Base-by-base conservation (phyloP, 2,888 invertebrate species). In the Unio pictorum region DNA sequence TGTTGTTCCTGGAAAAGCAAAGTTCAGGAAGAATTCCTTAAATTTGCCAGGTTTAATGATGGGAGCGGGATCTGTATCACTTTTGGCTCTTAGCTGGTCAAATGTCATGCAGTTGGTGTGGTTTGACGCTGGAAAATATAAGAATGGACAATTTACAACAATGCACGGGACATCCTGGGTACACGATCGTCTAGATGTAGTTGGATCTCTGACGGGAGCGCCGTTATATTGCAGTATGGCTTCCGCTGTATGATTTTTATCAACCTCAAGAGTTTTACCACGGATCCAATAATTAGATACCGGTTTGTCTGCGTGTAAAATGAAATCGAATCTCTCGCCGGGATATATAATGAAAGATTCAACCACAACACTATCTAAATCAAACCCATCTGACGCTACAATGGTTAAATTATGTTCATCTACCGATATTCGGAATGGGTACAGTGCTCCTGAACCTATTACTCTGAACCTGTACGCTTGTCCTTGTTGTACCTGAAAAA, bases 261-360 rank as follows among this genome's bases (percentile, higher is more conserved):
- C 66, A 18, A 58, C 56, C 34, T 78, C 76, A 17, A 78, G 61
- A 26, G 71, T 73, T 61, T 67, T 63, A 28, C 72, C 79, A 26
- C 83, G 61, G 20, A 83, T 67, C 80, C 78, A 81, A 64, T 81
- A 83, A 26, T 74, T 74, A 0, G 67, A 76, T 54, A 62, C 63
- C 6, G 63, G 34, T 60, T 76, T 72, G 59, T 72, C 73, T 17
- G 81, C 73, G 7, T 62, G 28, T 17, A 83, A 18, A 18, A 74
- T 54, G 55, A 83, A 74, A 62, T 82, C 81, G 30, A 72, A 70
- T 28, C 75, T 70, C 64, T 83, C 81, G 4, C 81, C 83, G 3
- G 78, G 69, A 34, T 69, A 65, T 55, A 81, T 67, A 20, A 73
- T 45, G 28, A 81, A 54, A 17, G 68, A 68, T 26, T 80, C 71